Conservation (phyloP, 2,113 vertebrate species). For the Melanocharis versteri region DNA sequence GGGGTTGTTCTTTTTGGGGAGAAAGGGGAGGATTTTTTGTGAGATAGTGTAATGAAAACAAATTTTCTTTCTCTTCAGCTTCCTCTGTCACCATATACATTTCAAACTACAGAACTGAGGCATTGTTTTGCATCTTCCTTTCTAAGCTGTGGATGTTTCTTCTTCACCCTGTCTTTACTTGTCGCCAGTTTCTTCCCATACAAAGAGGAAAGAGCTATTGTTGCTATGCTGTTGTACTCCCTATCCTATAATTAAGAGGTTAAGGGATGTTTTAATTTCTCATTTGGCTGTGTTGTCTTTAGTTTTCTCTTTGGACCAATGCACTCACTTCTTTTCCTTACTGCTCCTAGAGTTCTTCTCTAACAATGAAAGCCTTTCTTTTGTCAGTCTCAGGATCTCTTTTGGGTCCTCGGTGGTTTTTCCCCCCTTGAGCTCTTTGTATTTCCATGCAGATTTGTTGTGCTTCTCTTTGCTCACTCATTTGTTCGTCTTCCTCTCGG, state of each 20-base stretch:
- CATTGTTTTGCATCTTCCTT: not conserved
- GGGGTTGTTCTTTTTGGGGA: not conserved
- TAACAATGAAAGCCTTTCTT: not conserved
- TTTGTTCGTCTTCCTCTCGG: not conserved
- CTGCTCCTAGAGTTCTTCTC: not conserved
- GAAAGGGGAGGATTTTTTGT: not conserved
- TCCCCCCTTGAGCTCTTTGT: not conserved
- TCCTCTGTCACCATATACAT: not conserved
- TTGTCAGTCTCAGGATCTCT: not conserved
- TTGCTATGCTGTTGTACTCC: not conserved
- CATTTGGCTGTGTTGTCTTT: not conserved
- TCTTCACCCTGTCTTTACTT: not conserved
- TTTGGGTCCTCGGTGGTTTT: not conserved
- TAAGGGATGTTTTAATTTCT: not conserved
- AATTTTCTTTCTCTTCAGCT: not conserved
- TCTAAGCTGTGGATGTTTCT: not conserved
- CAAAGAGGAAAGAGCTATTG: not conserved
- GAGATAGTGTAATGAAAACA: not conserved
- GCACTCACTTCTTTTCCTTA: not conserved
- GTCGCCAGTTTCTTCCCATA: not conserved
- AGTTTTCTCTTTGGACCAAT: not conserved
- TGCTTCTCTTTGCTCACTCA: not conserved
- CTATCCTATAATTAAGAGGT: not conserved
- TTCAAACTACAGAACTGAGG: not conserved
- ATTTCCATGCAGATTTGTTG: not conserved